Evolutionary conservation across 2,113 vertebrate species (phyloP).

Genomic region (Dermatemys mawii): DNA sequence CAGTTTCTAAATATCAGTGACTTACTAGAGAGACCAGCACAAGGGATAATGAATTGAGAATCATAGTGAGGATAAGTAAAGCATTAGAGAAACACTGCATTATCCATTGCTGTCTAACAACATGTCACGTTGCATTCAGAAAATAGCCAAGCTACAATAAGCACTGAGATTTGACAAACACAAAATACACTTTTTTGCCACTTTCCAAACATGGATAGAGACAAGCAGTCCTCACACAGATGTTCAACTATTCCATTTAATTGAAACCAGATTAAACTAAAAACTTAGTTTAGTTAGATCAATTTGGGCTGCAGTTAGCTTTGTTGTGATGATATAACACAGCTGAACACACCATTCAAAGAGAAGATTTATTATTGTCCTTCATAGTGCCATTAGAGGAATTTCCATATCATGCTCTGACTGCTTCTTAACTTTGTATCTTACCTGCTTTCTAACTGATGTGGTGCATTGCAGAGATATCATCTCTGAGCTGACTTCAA

Average conservation of each 20-base stretch:
- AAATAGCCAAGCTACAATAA: not conserved
- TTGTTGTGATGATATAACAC: not conserved
- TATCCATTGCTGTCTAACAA: not conserved
- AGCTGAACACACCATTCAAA: not conserved
- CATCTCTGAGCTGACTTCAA: not conserved
- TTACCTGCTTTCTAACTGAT: not conserved
- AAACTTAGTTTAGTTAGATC: not conserved
- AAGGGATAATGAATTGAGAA: not conserved
- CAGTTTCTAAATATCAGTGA: conserved; percentile 40
- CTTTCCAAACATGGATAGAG: not conserved
- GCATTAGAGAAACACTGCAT: not conserved
- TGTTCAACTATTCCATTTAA: not conserved
- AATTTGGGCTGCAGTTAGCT: not conserved
- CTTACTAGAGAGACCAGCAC: not conserved
- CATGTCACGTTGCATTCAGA: not conserved
- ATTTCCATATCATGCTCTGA: not conserved
- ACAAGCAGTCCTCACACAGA: not conserved
- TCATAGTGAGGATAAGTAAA: not conserved
- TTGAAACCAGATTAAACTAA: not conserved
- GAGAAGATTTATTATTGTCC: not conserved
- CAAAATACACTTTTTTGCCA: not conserved
- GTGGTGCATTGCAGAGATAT: not conserved
- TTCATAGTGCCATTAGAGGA: not conserved
- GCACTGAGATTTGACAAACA: not conserved
- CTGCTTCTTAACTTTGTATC: not conserved